Evolutionary conservation across 2,797 vertebrate genomes (phyloP).

Genomic region (Amblyopsis hoosieri): DNA sequence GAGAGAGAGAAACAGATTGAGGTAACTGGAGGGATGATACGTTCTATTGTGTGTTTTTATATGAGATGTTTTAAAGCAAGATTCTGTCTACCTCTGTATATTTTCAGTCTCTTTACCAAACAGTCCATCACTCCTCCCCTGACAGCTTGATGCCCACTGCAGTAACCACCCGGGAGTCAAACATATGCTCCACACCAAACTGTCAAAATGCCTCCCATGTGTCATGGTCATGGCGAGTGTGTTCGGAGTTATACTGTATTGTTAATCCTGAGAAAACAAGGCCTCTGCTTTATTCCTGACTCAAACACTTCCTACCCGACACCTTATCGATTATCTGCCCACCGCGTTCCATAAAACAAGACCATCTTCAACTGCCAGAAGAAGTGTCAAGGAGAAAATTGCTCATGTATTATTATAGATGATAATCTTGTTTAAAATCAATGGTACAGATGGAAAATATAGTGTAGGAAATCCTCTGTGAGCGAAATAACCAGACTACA

Average conservation of each 20-base stretch:
- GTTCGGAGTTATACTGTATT: constrained; percentile 7
- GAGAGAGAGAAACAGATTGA: no score
- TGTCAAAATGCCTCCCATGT: constrained; percentile 42
- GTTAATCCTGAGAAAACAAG: constrained; percentile 22
- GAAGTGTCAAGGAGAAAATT: constrained; percentile 7
- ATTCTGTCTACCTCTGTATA: constrained; percentile 23
- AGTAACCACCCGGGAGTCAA: constrained; percentile 36
- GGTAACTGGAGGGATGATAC: background rate
- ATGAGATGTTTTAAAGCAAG: background rate
- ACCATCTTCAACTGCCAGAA: constrained; percentile 14
- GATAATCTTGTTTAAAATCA: constrained; percentile 28
- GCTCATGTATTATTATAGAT: constrained; percentile 31
- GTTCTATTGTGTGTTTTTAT: no score
- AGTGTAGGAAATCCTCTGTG: constrained; percentile 15
- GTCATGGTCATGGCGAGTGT: constrained; percentile 14
- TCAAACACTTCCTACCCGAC: constrained; percentile 17
- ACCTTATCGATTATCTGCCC: constrained; percentile 45
- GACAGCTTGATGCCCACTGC: constrained; percentile 51
- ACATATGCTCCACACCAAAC: constrained; percentile 28
- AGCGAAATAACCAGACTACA: constrained; percentile 25
- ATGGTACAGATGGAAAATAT: constrained; percentile 24
- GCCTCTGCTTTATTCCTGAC: constrained; percentile 24
- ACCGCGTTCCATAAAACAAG: constrained; percentile 16
- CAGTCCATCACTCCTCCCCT: constrained; percentile 46
- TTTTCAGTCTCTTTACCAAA: constrained; percentile 12